phyloP scores from a whole-genome alignment of 2,888 invertebrate species.

The Pilophorus perplexus region DNA sequence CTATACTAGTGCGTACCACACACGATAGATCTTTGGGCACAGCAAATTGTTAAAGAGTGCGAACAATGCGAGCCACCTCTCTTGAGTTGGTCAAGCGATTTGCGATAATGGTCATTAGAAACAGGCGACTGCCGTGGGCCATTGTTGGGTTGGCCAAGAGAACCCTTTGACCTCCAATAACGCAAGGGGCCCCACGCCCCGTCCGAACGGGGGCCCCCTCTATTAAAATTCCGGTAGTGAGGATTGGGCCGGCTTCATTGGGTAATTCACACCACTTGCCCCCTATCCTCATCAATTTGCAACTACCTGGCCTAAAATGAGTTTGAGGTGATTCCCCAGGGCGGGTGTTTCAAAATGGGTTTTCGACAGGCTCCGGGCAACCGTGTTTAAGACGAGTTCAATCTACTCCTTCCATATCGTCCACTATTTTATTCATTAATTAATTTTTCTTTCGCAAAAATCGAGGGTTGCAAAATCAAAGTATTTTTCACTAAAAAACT shows the following conservation, averaged over 20 bases:
- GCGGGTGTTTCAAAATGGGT: slow-evolving; percentile 28
- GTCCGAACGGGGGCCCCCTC: slow-evolving; percentile 15
- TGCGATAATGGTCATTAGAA: slow-evolving; percentile 37
- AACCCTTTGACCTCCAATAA: slow-evolving; percentile 28
- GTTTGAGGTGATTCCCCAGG: slow-evolving; percentile 25
- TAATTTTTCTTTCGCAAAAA: too few relatives aligned
- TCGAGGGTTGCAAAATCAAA: too few relatives aligned
- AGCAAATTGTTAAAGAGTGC: slow-evolving; percentile 22
- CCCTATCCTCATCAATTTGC: slow-evolving; percentile 24
- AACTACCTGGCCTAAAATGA: slow-evolving; percentile 14
- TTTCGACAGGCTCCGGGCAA: not conserved
- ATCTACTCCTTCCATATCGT: too few relatives aligned
- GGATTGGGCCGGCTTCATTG: slow-evolving; percentile 25
- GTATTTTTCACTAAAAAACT: too few relatives aligned
- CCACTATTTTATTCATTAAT: too few relatives aligned
- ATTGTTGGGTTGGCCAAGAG: slow-evolving; percentile 32
- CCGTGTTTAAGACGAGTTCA: too few relatives aligned
- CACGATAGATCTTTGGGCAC: too few relatives aligned
- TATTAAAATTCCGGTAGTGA: slow-evolving; percentile 35
- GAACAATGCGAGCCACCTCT: slow-evolving; percentile 33
- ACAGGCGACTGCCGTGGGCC: slow-evolving; percentile 28
- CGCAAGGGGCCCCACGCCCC: slow-evolving; percentile 40
- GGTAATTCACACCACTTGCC: slow-evolving; percentile 31
- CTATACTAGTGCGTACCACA: too few relatives aligned
- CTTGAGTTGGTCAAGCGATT: slow-evolving; percentile 24